Base-by-base conservation (phyloP, 2,888 invertebrate genomes). In the Heliconius hortense region DNA sequence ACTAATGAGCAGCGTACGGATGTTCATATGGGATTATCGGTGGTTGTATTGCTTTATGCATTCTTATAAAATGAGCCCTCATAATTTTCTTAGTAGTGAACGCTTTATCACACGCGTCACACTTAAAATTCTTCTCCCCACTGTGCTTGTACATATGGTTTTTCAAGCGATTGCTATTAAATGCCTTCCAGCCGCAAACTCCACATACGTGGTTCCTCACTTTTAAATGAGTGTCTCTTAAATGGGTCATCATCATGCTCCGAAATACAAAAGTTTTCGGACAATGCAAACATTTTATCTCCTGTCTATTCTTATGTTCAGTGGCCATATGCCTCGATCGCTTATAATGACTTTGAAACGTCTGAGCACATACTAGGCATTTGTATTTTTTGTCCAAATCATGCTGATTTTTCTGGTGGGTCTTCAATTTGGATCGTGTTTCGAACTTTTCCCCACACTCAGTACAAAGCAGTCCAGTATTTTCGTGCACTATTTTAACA, bases 111-210 rank as follows among this genome's bases (percentile, higher is more conserved):
- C 94, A 94, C 0, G 80, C 87, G 0, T 91, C 90, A 26, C 94
- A 93, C 60, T 91, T 91, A 69, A 93, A 93, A 74, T 92, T 93
- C 85, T 93, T 93, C 80, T 93, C 93, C 0, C 93, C 93, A 35
- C 92, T 93, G 53, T 93, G 93, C 43, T 93, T 93, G 39, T 89
- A 93, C 93, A 93, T 93, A 75, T 94, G 94, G 35, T 91, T 91
- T 80, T 94, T 94, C 72, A 95, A 83, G 0, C 95, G 86, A 70
- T 94, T 93, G 35, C 90, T 93, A 67, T 89, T 91, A 60, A 91
- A 92, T 0, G 93, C 91, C 70, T 89, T 91, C 89, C 89, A 93
- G 0, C 93, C 93, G 35, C 94, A 94, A 0, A 93, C 87, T 0
- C 90, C 85, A 76, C 94, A 94, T 0, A 89, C 83, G 60, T 91